phyloP scores from a whole-genome alignment of 1,140 invertebrate genomes.

The Musca domestica region DNA sequence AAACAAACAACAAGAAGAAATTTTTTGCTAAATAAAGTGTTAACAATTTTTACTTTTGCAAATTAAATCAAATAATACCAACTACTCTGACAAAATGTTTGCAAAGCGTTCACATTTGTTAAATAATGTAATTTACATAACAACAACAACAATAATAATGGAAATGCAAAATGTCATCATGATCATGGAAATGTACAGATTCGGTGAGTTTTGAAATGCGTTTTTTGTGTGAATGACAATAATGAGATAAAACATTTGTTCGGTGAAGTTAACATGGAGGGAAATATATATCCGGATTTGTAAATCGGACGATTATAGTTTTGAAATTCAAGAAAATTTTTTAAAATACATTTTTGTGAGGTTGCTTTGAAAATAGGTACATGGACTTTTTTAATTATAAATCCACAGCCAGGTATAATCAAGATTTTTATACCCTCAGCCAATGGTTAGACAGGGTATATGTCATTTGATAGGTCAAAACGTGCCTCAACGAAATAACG shows the following conservation, averaged over 20 bases:
- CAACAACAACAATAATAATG: conserved; percentile 32
- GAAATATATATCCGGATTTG: background rate
- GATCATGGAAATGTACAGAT: conserved; percentile 39
- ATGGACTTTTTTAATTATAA: background rate
- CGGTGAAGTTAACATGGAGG: background rate
- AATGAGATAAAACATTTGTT: background rate
- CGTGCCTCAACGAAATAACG: no score
- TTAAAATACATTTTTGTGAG: background rate
- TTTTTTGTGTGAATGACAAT: background rate
- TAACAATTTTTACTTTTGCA: no score
- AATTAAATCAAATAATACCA: background rate
- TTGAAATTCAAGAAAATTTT: background rate
- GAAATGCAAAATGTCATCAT: conserved; percentile 28
- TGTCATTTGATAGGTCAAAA: no score
- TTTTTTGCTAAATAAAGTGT: no score
- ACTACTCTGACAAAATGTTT: conserved; percentile 40
- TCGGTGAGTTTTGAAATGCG: conserved; percentile 34
- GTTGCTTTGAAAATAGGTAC: background rate
- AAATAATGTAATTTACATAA: conserved; percentile 27
- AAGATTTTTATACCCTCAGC: no score
- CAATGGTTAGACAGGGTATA: no score
- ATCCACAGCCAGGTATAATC: no score
- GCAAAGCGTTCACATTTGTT: conserved; percentile 47
- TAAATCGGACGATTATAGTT: background rate
- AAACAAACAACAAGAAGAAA: no score